Base-by-base conservation (phyloP, 2,888 invertebrate genomes). In the Eulithis prunata region DNA sequence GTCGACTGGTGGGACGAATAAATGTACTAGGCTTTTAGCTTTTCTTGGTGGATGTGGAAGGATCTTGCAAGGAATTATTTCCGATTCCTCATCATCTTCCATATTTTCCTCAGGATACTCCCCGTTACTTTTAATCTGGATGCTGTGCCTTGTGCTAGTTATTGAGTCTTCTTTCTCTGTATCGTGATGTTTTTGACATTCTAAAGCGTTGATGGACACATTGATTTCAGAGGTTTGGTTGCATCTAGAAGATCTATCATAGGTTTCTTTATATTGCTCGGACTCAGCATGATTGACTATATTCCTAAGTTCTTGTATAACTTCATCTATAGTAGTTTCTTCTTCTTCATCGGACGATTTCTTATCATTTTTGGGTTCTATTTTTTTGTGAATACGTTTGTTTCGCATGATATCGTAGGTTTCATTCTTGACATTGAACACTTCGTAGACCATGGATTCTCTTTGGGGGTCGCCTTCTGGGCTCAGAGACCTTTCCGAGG, bases 261-360 rank as follows among this genome's bases (percentile, higher is more conserved):
- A 87, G 14, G 73, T 75, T 53, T 85, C 92, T 74, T 92, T 94
- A 71, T 94, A 94, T 62, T 94, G 93, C 85, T 96, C 95, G 0
- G 96, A 95, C 86, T 97, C 97, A 0, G 97, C 97, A 77, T 97
- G 96, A 80, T 96, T 97, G 0, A 97, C 97, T 69, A 97, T 97
- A 77, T 97, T 97, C 71, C 96, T 94, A 46, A 97, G 86, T 83
- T 97, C 97, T 85, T 97, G 97, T 78, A 97, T 97, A 2, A 97
- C 97, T 87, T 97, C 97, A 77, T 97, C 97, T 69, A 97, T 97
- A 2, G 97, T 97, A 0, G 97, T 96, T 86, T 97, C 96, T 64
- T 96, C 96, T 80, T 96, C 96, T 72, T 95, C 95, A 53, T 95
- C 95, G 5, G 91, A 92, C 49, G 89, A 88, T 76, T 89, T 92